Conservation (phyloP, 1,140 invertebrate genomes). For the Helicoverpa zea region DNA sequence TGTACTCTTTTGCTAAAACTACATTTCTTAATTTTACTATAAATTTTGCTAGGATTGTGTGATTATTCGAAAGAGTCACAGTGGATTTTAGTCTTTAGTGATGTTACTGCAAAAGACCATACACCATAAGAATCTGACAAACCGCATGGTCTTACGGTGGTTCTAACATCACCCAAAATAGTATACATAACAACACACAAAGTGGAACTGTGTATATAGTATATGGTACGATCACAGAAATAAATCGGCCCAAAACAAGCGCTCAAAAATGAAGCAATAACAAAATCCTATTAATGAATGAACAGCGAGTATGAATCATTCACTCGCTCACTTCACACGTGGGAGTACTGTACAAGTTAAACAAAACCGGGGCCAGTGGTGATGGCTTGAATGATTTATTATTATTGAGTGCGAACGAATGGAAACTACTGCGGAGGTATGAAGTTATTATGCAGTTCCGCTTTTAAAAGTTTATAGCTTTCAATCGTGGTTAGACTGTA, state of each 20-base stretch:
- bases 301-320: constrained; percentile 7
- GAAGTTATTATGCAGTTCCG: constrained; percentile 22
- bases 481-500: neutral
- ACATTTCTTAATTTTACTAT: neutral
- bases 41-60: no score
- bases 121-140: no score
- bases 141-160: no score
- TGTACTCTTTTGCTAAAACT: neutral
- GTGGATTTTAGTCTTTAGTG: no score
- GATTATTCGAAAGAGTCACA: no score
- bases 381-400: constrained; percentile 44
- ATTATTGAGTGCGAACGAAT: constrained; percentile 38
- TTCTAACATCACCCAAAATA: no score
- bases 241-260: neutral
- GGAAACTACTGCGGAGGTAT: constrained; percentile 4
- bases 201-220: no score
- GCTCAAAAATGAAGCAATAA: neutral
- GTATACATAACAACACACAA: neutral
- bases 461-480: constrained; percentile 22
- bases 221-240: no score
- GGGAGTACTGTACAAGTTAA: neutral
- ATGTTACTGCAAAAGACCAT: no score
- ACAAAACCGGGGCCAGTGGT: neutral
- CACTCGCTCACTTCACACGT: neutral
- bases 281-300: neutral